phyloP scores from a whole-genome alignment of 2,888 invertebrate genomes.

The Stegana nigrithorax region DNA sequence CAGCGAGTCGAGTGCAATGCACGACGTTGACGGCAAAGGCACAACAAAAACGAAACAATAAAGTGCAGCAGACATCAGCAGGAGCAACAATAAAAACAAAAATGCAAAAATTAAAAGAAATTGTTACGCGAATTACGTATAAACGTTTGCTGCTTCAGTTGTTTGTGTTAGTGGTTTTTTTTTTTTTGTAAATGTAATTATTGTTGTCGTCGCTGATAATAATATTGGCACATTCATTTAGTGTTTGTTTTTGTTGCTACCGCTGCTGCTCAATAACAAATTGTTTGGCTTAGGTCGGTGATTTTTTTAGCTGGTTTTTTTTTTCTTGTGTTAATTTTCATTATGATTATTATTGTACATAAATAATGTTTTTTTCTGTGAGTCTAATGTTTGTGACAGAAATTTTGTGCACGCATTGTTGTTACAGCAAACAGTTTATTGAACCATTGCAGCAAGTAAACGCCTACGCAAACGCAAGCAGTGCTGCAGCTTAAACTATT shows the following conservation, averaged over 20 bases:
- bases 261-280: conserved; percentile 49
- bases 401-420: conserved; percentile 15
- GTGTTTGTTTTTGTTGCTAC: neutral
- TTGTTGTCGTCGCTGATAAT: conserved; percentile 41
- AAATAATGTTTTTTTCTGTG: conserved; percentile 19
- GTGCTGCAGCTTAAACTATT: conserved; percentile 16
- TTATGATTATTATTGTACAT: conserved; percentile 17
- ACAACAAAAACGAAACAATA: conserved; percentile 15
- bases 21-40: conserved; percentile 38
- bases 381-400: conserved; percentile 47
- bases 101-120: conserved; percentile 45
- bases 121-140: conserved; percentile 48
- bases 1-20: conserved; percentile 47
- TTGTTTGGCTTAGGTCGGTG: conserved; percentile 58
- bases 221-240: conserved; percentile 22
- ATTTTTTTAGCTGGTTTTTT: conserved; percentile 28
- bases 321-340: conserved; percentile 20
- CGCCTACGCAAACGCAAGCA: conserved; percentile 22
- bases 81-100: conserved; percentile 23
- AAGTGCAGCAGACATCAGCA: conserved; percentile 8
- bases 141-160: conserved; percentile 29
- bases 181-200: neutral
- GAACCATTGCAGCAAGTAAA: conserved; percentile 37
- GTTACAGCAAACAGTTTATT: conserved; percentile 55
- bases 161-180: neutral